Percentiles rank a stretch among this genome's conserved stretches.
Evolutionary conservation across 1,140 invertebrate species (phyloP).

Genomic region (Drosophila asahinai): DNA sequence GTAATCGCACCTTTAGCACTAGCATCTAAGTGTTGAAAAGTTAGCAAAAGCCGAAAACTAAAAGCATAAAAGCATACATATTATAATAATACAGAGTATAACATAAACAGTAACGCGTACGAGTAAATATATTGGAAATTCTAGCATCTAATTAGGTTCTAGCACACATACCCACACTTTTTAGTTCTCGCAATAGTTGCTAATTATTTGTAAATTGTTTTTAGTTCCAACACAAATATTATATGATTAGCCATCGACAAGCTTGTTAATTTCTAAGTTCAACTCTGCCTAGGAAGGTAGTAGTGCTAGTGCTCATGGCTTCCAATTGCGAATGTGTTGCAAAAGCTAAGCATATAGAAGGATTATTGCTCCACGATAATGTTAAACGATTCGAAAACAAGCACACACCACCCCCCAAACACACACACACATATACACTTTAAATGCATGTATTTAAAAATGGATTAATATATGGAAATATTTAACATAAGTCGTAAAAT

Average conservation of each 20-base stretch:
- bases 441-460: slow-evolving; percentile 67
- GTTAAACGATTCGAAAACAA: slow-evolving; percentile 57
- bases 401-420: slow-evolving; percentile 51
- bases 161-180: slow-evolving; percentile 57
- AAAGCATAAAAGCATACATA: slow-evolving; percentile 29
- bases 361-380: slow-evolving; percentile 61
- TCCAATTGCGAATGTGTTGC: slow-evolving; percentile 24
- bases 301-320: slow-evolving; percentile 39
- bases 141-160: slow-evolving; percentile 71
- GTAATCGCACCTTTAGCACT: slow-evolving; percentile 72
- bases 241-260: slow-evolving; percentile 57
- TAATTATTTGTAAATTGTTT: slow-evolving; percentile 77
- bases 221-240: slow-evolving; percentile 54
- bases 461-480: slow-evolving; percentile 60
- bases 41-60: slow-evolving; percentile 63
- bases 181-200: slow-evolving; percentile 78
- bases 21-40: slow-evolving; percentile 80
- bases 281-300: slow-evolving; percentile 29
- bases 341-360: slow-evolving; percentile 29
- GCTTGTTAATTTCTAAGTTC: slow-evolving; percentile 59
- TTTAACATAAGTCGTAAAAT: slow-evolving; percentile 75
- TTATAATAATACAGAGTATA: slow-evolving; percentile 8
- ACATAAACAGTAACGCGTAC: slow-evolving; percentile 39
- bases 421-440: slow-evolving; percentile 47
- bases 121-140: slow-evolving; percentile 58